Conservation (phyloP, 2,888 invertebrate genomes). For the Acrobasis consociella region DNA sequence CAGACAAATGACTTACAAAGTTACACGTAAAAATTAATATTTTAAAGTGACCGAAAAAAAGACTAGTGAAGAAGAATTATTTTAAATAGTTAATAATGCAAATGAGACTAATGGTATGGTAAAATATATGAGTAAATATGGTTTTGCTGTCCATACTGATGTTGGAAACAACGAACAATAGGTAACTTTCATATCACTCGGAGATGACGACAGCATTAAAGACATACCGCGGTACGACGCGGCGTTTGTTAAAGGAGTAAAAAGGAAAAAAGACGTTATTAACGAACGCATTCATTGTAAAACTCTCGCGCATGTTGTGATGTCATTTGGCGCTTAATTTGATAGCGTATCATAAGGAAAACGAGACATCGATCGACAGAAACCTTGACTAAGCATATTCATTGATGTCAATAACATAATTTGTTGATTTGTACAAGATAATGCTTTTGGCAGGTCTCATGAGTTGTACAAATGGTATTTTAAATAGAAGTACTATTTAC, state of each 20-base stretch:
- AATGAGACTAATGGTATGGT: slow-evolving; percentile 14
- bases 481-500: background rate
- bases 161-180: slow-evolving; percentile 64
- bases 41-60: slow-evolving; percentile 5
- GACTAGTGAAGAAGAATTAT: background rate
- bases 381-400: slow-evolving; percentile 40
- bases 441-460: slow-evolving; percentile 5
- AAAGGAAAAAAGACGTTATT: slow-evolving; percentile 55
- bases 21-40: slow-evolving; percentile 19
- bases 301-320: slow-evolving; percentile 60
- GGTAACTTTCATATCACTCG: slow-evolving; percentile 56
- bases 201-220: slow-evolving; percentile 49
- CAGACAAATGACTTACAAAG: slow-evolving; percentile 25
- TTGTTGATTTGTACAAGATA: background rate
- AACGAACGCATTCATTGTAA: slow-evolving; percentile 70
- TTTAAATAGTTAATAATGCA: slow-evolving; percentile 13
- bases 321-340: slow-evolving; percentile 63
- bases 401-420: slow-evolving; percentile 24
- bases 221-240: slow-evolving; percentile 49
- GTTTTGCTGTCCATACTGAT: slow-evolving; percentile 38
- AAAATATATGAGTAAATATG: slow-evolving; percentile 41
- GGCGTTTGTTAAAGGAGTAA: slow-evolving; percentile 32
- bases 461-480: background rate
- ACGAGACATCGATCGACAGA: slow-evolving; percentile 43
- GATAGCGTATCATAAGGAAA: slow-evolving; percentile 52